Conservation (phyloP, 2,888 invertebrate species). For the Plebejus anna region DNA sequence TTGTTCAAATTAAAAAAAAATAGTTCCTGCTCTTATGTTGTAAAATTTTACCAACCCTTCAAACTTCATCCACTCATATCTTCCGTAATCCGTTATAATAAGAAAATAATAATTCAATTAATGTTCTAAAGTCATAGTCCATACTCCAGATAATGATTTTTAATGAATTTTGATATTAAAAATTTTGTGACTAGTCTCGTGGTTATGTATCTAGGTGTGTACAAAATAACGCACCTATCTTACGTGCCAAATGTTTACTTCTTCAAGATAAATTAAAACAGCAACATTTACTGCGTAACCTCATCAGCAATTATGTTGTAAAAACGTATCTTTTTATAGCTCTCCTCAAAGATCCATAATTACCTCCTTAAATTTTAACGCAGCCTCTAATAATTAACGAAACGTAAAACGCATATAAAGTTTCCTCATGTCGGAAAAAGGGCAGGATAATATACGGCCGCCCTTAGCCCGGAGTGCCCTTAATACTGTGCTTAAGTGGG, state of each 20-base stretch:
- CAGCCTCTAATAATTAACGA: constrained; percentile 42
- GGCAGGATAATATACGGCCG: constrained; percentile 67
- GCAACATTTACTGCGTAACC: not conserved
- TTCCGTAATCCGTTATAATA: no score
- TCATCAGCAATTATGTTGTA: not conserved
- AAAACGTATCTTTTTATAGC: constrained; percentile 33
- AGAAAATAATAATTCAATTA: no score
- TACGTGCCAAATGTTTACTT: not conserved
- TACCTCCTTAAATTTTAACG: constrained; percentile 42
- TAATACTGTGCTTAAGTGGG: constrained; percentile 77
- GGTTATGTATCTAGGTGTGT: no score
- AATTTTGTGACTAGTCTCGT: no score
- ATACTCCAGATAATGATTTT: no score
- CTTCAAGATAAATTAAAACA: not conserved
- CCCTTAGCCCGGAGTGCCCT: constrained; percentile 72
- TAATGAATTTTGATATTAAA: no score
- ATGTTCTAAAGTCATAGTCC: no score
- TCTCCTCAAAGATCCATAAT: constrained; percentile 39
- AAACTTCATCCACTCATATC: no score
- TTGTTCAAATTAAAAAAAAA: no score
- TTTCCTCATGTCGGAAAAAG: constrained; percentile 51
- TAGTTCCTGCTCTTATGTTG: no score
- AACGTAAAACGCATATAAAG: constrained; percentile 49
- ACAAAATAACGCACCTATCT: no score
- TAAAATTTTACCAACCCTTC: no score